These are phyloP conservation scores for Sanderia malayensis DNA, from an alignment of 30 jellyfish, hydroid and myxozoan species.

Conservation along the genomic window DNA sequence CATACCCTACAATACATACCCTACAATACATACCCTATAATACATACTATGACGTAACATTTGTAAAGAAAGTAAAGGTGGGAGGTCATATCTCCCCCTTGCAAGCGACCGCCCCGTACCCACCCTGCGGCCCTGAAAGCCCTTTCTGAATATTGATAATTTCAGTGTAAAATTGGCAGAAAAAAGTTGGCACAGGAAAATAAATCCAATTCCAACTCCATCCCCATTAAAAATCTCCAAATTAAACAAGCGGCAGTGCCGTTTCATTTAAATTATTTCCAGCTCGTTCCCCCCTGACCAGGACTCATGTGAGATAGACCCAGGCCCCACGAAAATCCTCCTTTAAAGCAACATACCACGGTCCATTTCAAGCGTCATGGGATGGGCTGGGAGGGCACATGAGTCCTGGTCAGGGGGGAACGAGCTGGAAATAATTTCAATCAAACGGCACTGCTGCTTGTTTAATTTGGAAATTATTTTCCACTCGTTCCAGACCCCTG, in stretches of 20 bases:
- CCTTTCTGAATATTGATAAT: too few species aligned
- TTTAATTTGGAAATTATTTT: constrained; percentile 19
- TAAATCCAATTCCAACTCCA: too few species aligned
- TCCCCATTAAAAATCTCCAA: too few species aligned
- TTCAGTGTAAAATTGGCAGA: too few species aligned
- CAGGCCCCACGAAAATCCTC: constrained; percentile 30
- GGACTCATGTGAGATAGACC: constrained; percentile 43
- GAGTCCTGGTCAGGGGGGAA: constrained; percentile 15
- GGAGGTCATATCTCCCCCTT: too few species aligned
- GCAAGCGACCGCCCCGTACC: too few species aligned
- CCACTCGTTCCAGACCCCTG: constrained; percentile 36
- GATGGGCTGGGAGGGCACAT: constrained; percentile 38
- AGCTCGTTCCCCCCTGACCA: constrained; percentile 5
- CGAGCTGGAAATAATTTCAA: constrained; percentile 20
- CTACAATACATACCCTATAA: too few species aligned
- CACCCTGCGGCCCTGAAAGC: too few species aligned
- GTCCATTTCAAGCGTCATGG: constrained; percentile 11
- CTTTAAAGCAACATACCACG: constrained; percentile 27
- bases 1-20: too few species aligned
- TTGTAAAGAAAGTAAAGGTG: too few species aligned
- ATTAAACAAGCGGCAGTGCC: background rate
- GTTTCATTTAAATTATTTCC: background rate
- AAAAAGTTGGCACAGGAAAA: too few species aligned
- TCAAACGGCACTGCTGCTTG: constrained; percentile 45
- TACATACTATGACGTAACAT: too few species aligned